Evolutionary conservation across 2,888 invertebrate species (phyloP).

Genomic region (Drosophila lutescens): DNA sequence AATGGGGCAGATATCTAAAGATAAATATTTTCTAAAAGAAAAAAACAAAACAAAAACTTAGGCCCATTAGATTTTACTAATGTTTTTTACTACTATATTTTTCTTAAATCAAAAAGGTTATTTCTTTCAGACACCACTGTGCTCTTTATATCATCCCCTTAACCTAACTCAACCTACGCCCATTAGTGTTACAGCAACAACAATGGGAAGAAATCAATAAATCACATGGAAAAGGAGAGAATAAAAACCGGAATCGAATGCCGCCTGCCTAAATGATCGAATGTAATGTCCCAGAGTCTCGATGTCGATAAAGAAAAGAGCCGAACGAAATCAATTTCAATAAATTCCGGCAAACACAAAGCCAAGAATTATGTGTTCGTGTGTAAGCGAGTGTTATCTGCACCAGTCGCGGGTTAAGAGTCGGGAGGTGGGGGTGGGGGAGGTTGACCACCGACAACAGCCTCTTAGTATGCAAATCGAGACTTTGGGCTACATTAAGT

Average conservation of each 20-base stretch:
- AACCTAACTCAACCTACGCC: constrained; percentile 65
- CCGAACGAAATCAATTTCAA: constrained; percentile 45
- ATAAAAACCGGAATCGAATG: constrained; percentile 18
- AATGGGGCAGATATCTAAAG: too few relatives aligned
- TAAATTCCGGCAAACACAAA: constrained; percentile 61
- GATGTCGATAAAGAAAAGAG: constrained; percentile 48
- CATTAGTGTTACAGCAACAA: constrained; percentile 66
- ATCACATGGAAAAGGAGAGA: constrained; percentile 58
- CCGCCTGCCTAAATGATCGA: constrained; percentile 53
- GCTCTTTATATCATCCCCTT: not conserved
- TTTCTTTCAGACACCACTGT: not conserved
- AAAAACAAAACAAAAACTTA: too few relatives aligned
- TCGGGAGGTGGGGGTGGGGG: not conserved
- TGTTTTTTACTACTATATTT: not conserved
- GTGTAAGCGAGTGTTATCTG: constrained; percentile 34
- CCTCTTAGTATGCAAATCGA: constrained; percentile 76
- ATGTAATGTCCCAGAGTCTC: constrained; percentile 52
- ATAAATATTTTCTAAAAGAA: too few relatives aligned
- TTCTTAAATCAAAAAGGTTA: not conserved
- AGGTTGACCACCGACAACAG: constrained; percentile 59
- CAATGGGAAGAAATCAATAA: constrained; percentile 67
- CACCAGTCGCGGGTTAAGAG: constrained; percentile 43
- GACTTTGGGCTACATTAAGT: constrained; percentile 40
- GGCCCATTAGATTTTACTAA: too few relatives aligned
- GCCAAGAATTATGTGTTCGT: constrained; percentile 53